A percentile compares a stretch with the other conserved stretches of the same genome.
These are phyloP conservation scores for Poecilia velifera DNA, from an alignment of 2,797 vertebrate genomes.

Conservation along the genomic window DNA sequence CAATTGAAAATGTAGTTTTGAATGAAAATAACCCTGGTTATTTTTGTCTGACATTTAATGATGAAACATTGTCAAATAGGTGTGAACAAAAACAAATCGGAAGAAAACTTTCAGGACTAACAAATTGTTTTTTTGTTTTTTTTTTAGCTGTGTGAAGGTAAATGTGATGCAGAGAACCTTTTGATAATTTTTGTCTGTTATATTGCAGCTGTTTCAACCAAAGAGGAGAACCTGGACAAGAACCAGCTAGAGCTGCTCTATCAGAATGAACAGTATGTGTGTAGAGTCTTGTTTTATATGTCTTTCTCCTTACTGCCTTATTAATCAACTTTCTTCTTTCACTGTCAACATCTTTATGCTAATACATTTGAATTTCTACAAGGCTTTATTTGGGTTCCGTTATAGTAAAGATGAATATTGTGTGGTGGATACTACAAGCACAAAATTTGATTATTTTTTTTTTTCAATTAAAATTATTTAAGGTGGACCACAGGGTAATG, in stretches of 20 bases:
- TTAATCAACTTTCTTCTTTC: background rate
- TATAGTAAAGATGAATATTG: background rate
- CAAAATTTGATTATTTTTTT: background rate
- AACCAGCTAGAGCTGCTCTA: conserved; percentile 88
- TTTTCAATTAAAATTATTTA: background rate
- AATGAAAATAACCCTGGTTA: background rate
- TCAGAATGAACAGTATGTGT: conserved; percentile 86
- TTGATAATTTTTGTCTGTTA: conserved; percentile 13
- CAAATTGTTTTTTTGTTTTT: background rate
- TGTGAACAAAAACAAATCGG: background rate
- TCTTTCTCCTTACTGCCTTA: background rate
- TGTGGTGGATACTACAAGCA: background rate
- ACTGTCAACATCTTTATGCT: background rate
- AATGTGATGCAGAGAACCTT: background rate
- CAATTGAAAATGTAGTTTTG: background rate
- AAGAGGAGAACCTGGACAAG: conserved; percentile 76
- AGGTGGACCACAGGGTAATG: background rate
- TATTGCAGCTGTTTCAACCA: conserved; percentile 62
- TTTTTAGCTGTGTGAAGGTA: background rate
- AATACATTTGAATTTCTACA: background rate
- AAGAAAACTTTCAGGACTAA: background rate
- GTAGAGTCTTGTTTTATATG: background rate
- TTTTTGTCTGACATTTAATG: background rate
- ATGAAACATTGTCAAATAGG: background rate
- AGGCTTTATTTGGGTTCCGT: background rate